Evolutionary conservation across 2,797 vertebrate genomes (phyloP).

Genomic region (Premnoplex brunnescens): DNA sequence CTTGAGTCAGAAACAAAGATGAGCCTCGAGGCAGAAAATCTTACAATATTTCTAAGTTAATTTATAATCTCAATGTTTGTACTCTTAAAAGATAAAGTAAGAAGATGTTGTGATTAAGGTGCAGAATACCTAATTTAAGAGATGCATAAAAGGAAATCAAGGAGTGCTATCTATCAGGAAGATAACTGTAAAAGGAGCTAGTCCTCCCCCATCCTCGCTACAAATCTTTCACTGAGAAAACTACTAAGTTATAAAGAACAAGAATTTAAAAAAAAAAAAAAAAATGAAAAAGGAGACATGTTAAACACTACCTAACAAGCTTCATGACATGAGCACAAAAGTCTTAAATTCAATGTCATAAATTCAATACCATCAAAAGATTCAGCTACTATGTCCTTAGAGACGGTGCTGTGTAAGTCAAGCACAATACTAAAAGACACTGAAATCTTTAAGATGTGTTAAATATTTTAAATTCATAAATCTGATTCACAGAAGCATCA

Average conservation of each 20-base stretch:
- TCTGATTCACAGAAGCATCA: background rate
- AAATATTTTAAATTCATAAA: conserved; percentile 32
- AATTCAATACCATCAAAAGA: conserved; percentile 28
- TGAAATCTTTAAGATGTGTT: background rate
- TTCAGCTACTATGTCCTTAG: background rate
- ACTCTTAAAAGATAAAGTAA: background rate
- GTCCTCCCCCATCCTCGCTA: background rate
- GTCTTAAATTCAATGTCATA: conserved; percentile 51
- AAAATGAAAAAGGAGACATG: conserved; percentile 24
- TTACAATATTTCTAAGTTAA: background rate
- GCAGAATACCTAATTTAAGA: conserved; percentile 41
- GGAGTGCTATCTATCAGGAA: conserved; percentile 27
- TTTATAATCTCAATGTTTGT: background rate
- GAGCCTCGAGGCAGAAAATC: background rate
- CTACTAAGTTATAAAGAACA: background rate
- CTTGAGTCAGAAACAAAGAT: background rate
- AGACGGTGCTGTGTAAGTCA: background rate
- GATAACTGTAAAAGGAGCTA: conserved; percentile 1
- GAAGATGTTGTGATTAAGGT: conserved; percentile 18
- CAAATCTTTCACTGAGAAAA: conserved; percentile 23
- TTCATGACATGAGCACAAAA: conserved; percentile 63
- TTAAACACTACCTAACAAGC: conserved; percentile 67
- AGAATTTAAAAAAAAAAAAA: background rate
- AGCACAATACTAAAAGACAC: background rate
- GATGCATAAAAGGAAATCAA: conserved; percentile 21